Evolutionary conservation across 1,140 invertebrate species (phyloP), one percentile per base, ranked within the genome.

Genomic region (Probaryconus sp.): DNA sequence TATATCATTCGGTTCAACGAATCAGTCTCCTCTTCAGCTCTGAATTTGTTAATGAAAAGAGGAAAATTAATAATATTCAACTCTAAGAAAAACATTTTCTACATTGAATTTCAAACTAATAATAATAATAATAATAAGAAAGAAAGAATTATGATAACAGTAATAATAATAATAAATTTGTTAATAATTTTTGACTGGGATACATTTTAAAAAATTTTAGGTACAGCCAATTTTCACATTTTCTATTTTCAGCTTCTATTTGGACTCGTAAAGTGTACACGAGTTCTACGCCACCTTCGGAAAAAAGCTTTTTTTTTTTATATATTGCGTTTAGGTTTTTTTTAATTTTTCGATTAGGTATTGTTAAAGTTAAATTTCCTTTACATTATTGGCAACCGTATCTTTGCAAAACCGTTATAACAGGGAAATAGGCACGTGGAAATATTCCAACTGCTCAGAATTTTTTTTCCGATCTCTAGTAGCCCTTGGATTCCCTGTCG

Each of bases 401-500:
- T 20, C 14, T 21, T 18, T 14, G 7, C 1, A 9, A 1, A 10
- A 43, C 65, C 37, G 47, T 53, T 60, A 42, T 13, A 5, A n/a
- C 14, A 58, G 31, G 28, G 58, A 58, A 51, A 26, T 68, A 17
- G 13, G 5, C 11, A 21, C 18, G 14, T 35, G 53, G 43, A 33
- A 51, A 26, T 60, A 53, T 69, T 68, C 33, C 31, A 21, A 18
- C 26, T 24, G 21, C 7, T 24, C 9, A 24, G 48, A 53, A 6
- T 6, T 1, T 40, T 65, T 50, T 74, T 55, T 50, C 28, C 30
- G 26, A 16, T 43, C 21, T 61, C 13, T 10, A 31, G 16, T 55
- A 47, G 30, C 45, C 58, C 43, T 51, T 33, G 33, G 26, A 30
- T 50, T 68, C 42, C 20, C 40, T 47, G 70, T n/a, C n/a, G 76